phyloP scores from a whole-genome alignment of 2,888 invertebrate species.

The Andricus quercusramuli region DNA sequence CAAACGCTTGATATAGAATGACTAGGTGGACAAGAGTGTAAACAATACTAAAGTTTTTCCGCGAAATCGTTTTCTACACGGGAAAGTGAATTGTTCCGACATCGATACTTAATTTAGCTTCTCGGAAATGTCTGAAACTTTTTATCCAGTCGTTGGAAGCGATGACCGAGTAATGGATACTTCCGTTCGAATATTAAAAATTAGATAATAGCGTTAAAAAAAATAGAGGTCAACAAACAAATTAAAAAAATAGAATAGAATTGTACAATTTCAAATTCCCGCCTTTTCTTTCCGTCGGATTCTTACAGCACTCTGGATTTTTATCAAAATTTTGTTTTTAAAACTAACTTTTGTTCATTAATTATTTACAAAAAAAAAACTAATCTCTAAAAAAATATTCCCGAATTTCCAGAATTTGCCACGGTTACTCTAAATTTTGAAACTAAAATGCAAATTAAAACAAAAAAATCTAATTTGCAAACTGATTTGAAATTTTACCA shows the following conservation, averaged over 20 bases:
- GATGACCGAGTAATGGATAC: constrained; percentile 6
- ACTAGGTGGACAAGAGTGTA: constrained; percentile 29
- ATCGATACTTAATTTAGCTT: constrained; percentile 22
- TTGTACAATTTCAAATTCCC: neutral
- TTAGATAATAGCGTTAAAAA: neutral
- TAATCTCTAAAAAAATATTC: no score
- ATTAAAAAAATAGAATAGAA: neutral
- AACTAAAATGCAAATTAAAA: no score
- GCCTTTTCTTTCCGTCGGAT: constrained; percentile 4
- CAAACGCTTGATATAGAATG: constrained; percentile 2
- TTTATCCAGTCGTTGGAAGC: constrained; percentile 3
- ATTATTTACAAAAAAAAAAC: no score
- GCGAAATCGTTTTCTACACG: constrained; percentile 11
- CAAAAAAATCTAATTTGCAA: no score
- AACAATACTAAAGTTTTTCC: constrained; percentile 36
- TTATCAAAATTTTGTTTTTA: neutral
- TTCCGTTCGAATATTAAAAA: neutral
- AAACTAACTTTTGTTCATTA: no score
- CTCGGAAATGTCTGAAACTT: constrained; percentile 38
- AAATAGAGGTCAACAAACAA: neutral
- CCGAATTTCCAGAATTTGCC: no score
- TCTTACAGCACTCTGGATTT: neutral
- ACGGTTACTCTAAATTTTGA: no score
- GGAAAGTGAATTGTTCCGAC: constrained; percentile 39
- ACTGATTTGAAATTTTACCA: no score